Percentiles rank a stretch among this genome's conserved stretches.
Evolutionary conservation across 2,888 invertebrate species (phyloP).

Genomic region (Argyresthia albistria): DNA sequence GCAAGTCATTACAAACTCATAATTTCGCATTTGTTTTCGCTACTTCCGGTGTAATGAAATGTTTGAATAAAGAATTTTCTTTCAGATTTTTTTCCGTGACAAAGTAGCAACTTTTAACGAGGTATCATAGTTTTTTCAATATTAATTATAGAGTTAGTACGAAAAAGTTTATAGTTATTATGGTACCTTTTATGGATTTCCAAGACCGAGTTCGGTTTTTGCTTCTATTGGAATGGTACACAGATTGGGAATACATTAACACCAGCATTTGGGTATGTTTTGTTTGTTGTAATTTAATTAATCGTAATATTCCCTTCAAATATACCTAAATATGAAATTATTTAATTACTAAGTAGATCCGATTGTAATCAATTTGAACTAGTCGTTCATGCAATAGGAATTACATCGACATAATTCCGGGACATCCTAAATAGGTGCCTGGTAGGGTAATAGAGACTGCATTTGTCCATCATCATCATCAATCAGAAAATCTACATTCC

Average conservation of each 20-base stretch:
- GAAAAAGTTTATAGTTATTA: too few relatives aligned
- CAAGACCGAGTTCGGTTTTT: constrained; percentile 27
- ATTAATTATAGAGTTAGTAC: too few relatives aligned
- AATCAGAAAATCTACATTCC: too few relatives aligned
- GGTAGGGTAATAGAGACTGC: not conserved
- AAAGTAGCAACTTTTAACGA: not conserved
- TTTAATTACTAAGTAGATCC: too few relatives aligned
- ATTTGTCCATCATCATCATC: not conserved
- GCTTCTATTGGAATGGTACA: constrained; percentile 50
- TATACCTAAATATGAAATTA: too few relatives aligned
- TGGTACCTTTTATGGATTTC: constrained; percentile 8
- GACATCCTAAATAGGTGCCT: not conserved
- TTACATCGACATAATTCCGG: too few relatives aligned
- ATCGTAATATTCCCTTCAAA: not conserved
- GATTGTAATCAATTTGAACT: not conserved
- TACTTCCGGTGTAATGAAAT: too few relatives aligned
- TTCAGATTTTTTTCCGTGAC: not conserved
- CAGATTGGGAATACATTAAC: constrained; percentile 54
- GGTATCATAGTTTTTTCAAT: too few relatives aligned
- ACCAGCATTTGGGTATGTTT: constrained; percentile 51
- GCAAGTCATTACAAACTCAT: too few relatives aligned
- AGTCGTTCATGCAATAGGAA: too few relatives aligned
- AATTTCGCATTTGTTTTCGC: too few relatives aligned
- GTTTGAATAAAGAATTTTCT: too few relatives aligned
- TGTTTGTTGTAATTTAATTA: not conserved